Percentiles rank a stretch among this genome's conserved stretches.
Conservation (phyloP, 64 coral and sea anemone genomes). For the Pachyseris speciosa region DNA sequence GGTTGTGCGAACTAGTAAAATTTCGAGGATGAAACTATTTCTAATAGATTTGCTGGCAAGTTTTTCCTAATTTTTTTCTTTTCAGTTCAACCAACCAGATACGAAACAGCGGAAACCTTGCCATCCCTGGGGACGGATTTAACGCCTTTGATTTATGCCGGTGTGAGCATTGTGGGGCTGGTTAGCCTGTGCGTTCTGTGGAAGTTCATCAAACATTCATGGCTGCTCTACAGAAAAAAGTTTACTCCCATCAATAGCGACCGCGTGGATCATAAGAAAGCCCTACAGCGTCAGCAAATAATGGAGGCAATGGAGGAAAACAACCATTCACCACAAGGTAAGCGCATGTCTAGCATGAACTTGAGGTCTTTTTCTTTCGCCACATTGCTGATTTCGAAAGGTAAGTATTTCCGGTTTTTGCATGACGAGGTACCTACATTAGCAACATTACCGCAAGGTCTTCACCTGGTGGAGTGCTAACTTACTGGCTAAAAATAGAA, state of each 20-base stretch:
- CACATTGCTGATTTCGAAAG: too few species aligned
- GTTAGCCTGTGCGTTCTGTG: slow-evolving; percentile 60
- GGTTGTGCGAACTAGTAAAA: too few species aligned
- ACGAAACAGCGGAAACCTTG: background rate
- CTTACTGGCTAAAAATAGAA: too few species aligned
- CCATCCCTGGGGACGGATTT: slow-evolving; percentile 50
- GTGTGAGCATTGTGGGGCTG: slow-evolving; percentile 18
- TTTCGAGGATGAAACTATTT: too few species aligned
- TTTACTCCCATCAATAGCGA: slow-evolving; percentile 90
- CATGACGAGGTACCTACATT: too few species aligned
- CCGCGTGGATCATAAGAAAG: slow-evolving; percentile 35
- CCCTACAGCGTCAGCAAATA: background rate
- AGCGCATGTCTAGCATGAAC: background rate
- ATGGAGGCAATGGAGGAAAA: slow-evolving; percentile 51
- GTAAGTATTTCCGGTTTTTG: too few species aligned
- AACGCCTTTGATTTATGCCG: slow-evolving; percentile 67
- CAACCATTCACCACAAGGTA: slow-evolving; percentile 13
- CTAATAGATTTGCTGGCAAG: too few species aligned
- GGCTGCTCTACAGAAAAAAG: slow-evolving; percentile 73
- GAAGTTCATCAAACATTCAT: slow-evolving; percentile 69
- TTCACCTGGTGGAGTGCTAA: too few species aligned
- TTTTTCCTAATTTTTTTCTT: too few species aligned
- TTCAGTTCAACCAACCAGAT: too few species aligned
- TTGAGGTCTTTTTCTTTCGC: background rate
- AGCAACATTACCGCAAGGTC: too few species aligned